Percentiles rank a stretch among this genome's conserved stretches.
Conservation (phyloP, 2,797 vertebrate species). For the Enteromius treurensis region DNA sequence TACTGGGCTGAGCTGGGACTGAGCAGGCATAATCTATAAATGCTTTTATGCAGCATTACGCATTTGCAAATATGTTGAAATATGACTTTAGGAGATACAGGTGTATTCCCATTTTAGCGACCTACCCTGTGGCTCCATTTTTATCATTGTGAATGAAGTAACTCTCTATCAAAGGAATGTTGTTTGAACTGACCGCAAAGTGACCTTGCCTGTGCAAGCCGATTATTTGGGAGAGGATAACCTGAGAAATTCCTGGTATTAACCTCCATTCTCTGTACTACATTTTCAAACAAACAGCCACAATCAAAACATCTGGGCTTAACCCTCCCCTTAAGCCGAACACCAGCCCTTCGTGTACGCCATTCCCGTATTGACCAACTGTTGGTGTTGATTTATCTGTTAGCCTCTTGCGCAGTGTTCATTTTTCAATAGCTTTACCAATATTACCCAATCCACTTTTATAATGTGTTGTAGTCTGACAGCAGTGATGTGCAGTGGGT, state of each 20-base stretch:
- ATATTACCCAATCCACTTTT: slow-evolving; percentile 52
- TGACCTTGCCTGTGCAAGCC: slow-evolving; percentile 18
- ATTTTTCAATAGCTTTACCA: slow-evolving; percentile 49
- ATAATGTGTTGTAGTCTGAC: slow-evolving; percentile 53
- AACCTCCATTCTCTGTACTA: slow-evolving; percentile 3
- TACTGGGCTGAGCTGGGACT: not conserved
- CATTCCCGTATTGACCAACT: slow-evolving; percentile 33
- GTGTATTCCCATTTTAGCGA: not conserved
- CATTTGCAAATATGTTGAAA: not conserved
- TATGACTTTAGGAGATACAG: not conserved
- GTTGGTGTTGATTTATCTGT: slow-evolving; percentile 43
- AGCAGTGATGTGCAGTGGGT: slow-evolving; percentile 30
- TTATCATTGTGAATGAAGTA: slow-evolving; percentile 6
- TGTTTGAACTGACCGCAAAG: slow-evolving; percentile 2
- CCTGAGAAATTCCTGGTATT: slow-evolving; percentile 31
- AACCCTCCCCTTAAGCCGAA: not conserved
- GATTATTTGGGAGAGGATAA: slow-evolving; percentile 30
- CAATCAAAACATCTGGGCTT: slow-evolving; percentile 11
- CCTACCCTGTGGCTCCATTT: not conserved
- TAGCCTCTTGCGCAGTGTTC: slow-evolving; percentile 46
- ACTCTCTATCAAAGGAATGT: slow-evolving; percentile 17
- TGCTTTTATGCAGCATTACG: not conserved
- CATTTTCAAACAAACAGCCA: slow-evolving; percentile 11
- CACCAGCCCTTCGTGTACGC: not conserved
- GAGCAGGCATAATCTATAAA: not conserved